Base-by-base conservation (phyloP, 1,140 invertebrate species). In the Paraescarpia echinospica region DNA sequence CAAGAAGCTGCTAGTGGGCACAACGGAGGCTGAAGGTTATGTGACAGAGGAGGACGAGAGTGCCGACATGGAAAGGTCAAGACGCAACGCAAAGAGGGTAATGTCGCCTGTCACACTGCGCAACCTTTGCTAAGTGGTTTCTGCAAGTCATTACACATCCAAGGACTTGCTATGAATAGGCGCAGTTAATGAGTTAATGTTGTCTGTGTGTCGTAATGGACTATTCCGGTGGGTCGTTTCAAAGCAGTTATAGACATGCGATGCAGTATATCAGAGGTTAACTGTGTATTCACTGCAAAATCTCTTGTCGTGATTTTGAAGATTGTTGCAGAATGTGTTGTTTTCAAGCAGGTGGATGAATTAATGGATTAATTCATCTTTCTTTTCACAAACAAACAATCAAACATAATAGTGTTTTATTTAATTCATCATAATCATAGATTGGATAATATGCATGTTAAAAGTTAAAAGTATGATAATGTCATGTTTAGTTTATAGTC, bases 41-140 rank as follows among this genome's bases (percentile, higher is more conserved):
- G 95, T 96, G 2, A 96, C 95, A 27, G 95, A 96, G 93, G 95
- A 96, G 92, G 95, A 96, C 93, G 95, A 96, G 92, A 95, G 94
- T 33, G 94, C 95, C 14, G 95, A 96, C 91, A 94, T 94, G 33
- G 95, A 96, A 41, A 95, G 95, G 92, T 51, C 89, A 34, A 95
- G 95, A 94, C 95, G 95, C 94, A 96, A 94, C 91, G 95, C 94
- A 91, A 96, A 95, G 94, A 94, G 95, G 94, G 95, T 95, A 93
- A 93, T 77, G 59, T 77, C 59, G 27, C 91, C 91, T 18, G 91
- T 27, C 34, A 51, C 59, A 77, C 59, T 18, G 22, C 18, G 8
- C 14, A 77, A 18, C 35, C n/a, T 91, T 35, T 34, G 5, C 35
- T 91, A 35, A 91, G 34, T 91, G 90, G 33, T 91, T 91, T n/a